phyloP scores from a whole-genome alignment of 1,140 invertebrate genomes.

The Magallana angulata region DNA sequence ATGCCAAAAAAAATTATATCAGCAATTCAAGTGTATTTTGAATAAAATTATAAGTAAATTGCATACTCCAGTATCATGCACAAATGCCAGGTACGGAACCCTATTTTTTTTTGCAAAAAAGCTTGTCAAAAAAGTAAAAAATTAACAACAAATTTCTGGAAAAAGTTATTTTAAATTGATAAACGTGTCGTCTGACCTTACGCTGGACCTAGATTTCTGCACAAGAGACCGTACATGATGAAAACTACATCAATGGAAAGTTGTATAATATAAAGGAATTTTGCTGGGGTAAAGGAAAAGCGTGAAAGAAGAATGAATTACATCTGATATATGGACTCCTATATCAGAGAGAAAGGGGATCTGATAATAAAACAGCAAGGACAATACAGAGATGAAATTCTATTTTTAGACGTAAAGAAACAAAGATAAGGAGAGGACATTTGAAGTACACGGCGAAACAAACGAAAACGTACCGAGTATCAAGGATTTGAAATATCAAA shows the following conservation, averaged over 20 bases:
- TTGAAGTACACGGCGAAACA: neutral
- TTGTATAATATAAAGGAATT: neutral
- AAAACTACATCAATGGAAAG: constrained; percentile 26
- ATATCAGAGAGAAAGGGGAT: no score
- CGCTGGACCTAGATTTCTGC: constrained; percentile 25
- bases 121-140: no score
- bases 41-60: no score
- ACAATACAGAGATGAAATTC: neutral
- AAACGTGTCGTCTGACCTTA: neutral
- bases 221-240: neutral
- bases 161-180: no score
- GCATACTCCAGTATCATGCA: no score
- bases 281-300: constrained; percentile 27
- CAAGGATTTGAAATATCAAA: constrained; percentile 17
- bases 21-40: no score
- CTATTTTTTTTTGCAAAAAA: no score
- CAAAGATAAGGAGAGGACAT: neutral
- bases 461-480: neutral
- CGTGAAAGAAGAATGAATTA: constrained; percentile 5
- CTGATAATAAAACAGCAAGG: neutral
- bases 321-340: no score
- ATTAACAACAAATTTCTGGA: no score
- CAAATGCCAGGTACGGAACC: no score
- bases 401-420: neutral
- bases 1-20: no score